Base-by-base conservation (phyloP, 2,888 invertebrate genomes). In the Boloria euphrosyne region DNA sequence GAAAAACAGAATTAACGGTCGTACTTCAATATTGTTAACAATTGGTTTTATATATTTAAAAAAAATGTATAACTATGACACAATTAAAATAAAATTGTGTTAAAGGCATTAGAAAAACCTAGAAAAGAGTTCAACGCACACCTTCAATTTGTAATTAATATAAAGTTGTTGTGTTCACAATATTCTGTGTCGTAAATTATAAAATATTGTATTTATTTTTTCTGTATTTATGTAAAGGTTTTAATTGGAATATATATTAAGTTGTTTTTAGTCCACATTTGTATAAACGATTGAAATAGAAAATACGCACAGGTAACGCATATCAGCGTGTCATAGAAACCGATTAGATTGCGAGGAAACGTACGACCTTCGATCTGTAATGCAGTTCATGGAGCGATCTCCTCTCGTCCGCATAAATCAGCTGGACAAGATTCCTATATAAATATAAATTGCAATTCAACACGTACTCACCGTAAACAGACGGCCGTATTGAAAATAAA, bases 41-140 rank as follows among this genome's bases (percentile, higher is more conserved):
- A 63, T 53, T 43, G 54, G 52, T 47, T 38, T 55, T 46, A 17
- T n/a, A 51, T 16, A 3, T 55, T 44, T 44, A 16, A 22, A 13
- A 49, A 52, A 14, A 46, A 22, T 4, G 46, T 18, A 46, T 13
- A 14, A 16, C 16, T 7, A 31, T 31, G 47, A 17, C 31, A 49
- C 3, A 27, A 47, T 7, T 59, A 16, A 27, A 0, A 22, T 49
- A 17, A 31, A 53, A 49, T 16, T 38, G 50, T 14, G 44, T 60
- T 55, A 53, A 27, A 59, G 43, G 44, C 14, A 38, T 61, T 70
- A 68, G 64, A 60, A 74, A 77, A 75, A 72, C 75, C 71, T 75
- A 74, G 71, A 85, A 89, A 90, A 90, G 90, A 90, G 85, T 83
- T 90, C 87, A 90, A 90, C 90, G 90, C 87, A 86, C 80, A 57